These are phyloP conservation scores for Podilymbus podiceps DNA, from an alignment of 2,113 vertebrate genomes.

Conservation along the genomic window DNA sequence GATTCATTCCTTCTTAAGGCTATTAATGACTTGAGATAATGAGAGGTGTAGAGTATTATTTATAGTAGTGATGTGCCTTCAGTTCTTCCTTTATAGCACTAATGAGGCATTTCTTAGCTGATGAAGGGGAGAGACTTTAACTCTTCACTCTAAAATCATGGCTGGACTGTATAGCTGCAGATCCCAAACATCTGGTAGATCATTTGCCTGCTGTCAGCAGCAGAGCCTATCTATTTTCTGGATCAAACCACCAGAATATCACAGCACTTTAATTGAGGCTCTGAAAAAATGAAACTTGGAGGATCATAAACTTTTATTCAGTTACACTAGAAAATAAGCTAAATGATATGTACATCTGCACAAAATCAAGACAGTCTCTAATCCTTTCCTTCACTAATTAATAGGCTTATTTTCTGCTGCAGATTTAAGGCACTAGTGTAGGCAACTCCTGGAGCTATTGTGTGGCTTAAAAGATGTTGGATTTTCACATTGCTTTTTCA, in stretches of 20 bases:
- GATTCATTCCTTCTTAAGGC: not conserved
- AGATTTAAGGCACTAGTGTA: not conserved
- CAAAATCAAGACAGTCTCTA: not conserved
- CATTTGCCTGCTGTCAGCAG: conserved; percentile 29
- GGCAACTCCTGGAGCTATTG: not conserved
- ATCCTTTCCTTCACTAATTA: not conserved
- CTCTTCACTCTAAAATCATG: not conserved
- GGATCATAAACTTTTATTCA: not conserved
- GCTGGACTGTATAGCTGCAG: not conserved
- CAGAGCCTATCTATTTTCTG: not conserved
- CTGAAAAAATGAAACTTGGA: not conserved
- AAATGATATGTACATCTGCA: not conserved
- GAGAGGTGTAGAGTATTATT: not conserved
- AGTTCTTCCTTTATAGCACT: not conserved
- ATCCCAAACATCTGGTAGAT: conserved; percentile 29
- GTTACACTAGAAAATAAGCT: not conserved
- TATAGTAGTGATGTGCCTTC: conserved; percentile 2
- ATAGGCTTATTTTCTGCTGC: not conserved
- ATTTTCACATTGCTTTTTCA: not conserved
- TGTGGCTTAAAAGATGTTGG: not conserved
- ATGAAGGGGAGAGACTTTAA: conserved; percentile 26
- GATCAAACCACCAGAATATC: not conserved
- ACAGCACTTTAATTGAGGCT: not conserved
- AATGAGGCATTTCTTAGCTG: conserved; percentile 24
- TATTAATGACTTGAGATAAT: not conserved